Base-by-base conservation (phyloP, 1,140 invertebrate genomes). In the Drosophila kepulauana region DNA sequence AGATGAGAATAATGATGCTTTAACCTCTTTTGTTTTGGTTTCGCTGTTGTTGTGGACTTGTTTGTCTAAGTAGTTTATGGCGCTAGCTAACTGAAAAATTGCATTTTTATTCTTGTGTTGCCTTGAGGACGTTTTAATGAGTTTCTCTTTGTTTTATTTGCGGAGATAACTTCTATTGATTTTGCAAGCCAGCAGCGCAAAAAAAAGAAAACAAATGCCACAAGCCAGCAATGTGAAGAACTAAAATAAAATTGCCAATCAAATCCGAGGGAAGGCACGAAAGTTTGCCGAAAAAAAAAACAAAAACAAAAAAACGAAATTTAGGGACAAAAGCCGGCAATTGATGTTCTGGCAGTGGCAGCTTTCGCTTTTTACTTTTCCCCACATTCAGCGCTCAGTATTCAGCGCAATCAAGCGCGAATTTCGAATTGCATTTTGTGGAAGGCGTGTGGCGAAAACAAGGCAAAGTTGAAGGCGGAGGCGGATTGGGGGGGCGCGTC, bases 211-310 rank as follows among this genome's bases (percentile, higher is more conserved):
- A 6, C 8, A 25, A 25, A 25, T 25, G 57, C 67, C 25, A 63
- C 61, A 28, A 16, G 66, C 57, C n/a, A 61, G 33, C 54, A 38
- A 43, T 43, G 28, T 15, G 15, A 57, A 25, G 28, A 69, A 59
- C 57, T 46, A 45, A 71, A 57, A 64, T 71, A 43, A 64, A 71
- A 64, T 64, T 72, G 69, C 33, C 46, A 72, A 72, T 66, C 62
- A 51, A 59, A 58, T 43, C 28, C 28, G 46, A 13, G 28, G 16
- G 54, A 6, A 25, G 54, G 54, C 35, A 38, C 45, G 10, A 5
- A 30, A 59, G 5, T 59, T 16, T 35, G 6, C 5, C 4, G 1
- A n/a, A 43, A 10, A n/a, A 43, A 10, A 25, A 25, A 25, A 25
- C 20, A 25, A 3, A 25, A 25, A 25, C 3, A 25, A 25, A 25